Percentiles rank a stretch among this genome's conserved stretches.
phyloP scores from a whole-genome alignment of 2,113 vertebrate species.

The Alectura lathami region DNA sequence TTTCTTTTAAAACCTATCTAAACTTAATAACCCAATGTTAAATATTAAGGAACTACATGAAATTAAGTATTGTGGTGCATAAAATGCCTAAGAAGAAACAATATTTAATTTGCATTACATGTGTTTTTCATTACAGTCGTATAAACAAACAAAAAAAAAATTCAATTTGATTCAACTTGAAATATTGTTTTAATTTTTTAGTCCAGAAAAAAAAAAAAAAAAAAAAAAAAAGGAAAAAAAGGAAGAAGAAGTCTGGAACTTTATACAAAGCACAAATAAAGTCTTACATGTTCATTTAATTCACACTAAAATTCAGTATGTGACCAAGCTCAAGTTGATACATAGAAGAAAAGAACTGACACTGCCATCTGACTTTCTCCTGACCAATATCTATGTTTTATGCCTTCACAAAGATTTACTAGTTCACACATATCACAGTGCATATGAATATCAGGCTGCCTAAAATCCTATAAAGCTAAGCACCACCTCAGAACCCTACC shows the following conservation, averaged over 20 bases:
- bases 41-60: background rate
- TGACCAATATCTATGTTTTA: background rate
- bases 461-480: background rate
- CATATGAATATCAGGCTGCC: fast-evolving
- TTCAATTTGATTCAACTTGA: background rate
- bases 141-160: background rate
- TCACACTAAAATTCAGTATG: background rate
- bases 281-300: background rate
- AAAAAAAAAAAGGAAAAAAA: background rate
- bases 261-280: background rate
- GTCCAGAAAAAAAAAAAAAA: too few relatives aligned
- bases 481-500: background rate
- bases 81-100: background rate
- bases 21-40: background rate
- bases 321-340: background rate
- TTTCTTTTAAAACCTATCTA: background rate
- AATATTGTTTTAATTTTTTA: background rate
- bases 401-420: background rate
- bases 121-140: background rate
- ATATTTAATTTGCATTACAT: background rate
- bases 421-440: background rate
- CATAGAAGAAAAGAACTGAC: background rate
- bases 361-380: background rate
- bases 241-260: background rate
- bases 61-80: background rate